A percentile compares a stretch with the other conserved stretches of the same genome.
These are phyloP conservation scores for Pilophorus perplexus DNA, from an alignment of 2,888 invertebrate species.

Conservation along the genomic window DNA sequence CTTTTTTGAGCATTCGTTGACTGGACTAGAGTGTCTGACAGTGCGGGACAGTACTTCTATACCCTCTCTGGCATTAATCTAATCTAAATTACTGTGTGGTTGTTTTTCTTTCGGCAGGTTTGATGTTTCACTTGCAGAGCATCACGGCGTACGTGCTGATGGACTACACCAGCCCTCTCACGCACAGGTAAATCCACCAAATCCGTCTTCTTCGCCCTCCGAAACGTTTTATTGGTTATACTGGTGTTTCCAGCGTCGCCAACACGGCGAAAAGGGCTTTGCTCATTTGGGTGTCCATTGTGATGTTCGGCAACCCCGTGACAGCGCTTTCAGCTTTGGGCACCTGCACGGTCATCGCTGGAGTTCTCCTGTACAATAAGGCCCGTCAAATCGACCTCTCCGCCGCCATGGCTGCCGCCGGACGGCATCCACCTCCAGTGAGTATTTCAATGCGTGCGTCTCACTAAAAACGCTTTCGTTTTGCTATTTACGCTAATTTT, in stretches of 20 bases:
- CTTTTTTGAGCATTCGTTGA: no score
- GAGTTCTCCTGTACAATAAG: conserved; percentile 71
- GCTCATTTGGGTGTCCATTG: conserved; percentile 71
- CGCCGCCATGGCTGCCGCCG: neutral
- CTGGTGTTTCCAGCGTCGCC: conserved; percentile 61
- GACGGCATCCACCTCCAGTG: conserved; percentile 18
- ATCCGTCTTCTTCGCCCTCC: neutral
- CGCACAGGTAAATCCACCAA: conserved; percentile 62
- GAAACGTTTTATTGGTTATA: neutral
- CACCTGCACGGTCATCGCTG: conserved; percentile 66
- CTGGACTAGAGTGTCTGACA: no score
- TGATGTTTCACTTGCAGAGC: conserved; percentile 77
- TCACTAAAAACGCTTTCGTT: no score
- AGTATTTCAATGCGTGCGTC: no score
- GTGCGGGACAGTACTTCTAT: no score
- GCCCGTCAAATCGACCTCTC: conserved; percentile 55
- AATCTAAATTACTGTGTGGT: no score
- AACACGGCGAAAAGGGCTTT: conserved; percentile 77
- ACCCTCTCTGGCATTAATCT: no score
- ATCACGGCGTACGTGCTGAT: conserved; percentile 76
- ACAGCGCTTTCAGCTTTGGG: conserved; percentile 70
- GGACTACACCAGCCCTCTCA: conserved; percentile 76
- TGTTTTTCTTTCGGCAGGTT: neutral
- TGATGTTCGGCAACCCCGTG: conserved; percentile 72
- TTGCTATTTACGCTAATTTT: no score